Evolutionary conservation across 2,888 invertebrate genomes (phyloP), one percentile per base, ranked within the genome.

Genomic region (Ecdyonurus torrentis): DNA sequence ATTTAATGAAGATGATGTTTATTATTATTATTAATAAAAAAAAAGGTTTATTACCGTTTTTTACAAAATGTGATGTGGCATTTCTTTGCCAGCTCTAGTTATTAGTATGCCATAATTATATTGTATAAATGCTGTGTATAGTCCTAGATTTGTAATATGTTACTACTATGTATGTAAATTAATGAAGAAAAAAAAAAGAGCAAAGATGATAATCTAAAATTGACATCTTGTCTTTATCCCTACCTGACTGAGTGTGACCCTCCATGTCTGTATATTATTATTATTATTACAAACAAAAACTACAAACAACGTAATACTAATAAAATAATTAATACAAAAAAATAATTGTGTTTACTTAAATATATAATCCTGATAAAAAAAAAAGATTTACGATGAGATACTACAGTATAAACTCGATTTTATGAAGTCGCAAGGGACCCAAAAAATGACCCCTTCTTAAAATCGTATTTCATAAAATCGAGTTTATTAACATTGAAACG

Each of bases 71-170:
- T 37, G 37, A 37, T 37, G 37, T 37, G 37, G 37, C 37, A 37
- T 37, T 37, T 10, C 15, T 5, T 37, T 37, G 37, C 37, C 37
- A 37, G 37, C 37, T 37, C 37, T 37, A 37, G 37, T 37, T 37
- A 37, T n/a, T 37, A 37, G 37, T 37, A 10, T 37, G 37, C 37
- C 37, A 37, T n/a, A n/a, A n/a, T 50, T 50, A 18, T 50, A 50
- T 20, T 55, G n/a, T 55, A 22, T 55, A 20, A 55, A 55, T n/a
- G 55, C 55, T 55, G 55, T 55, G 55, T 55, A 55, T 55, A 55
- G 55, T 55, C 55, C 55, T 55, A 55, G 55, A 55, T 55, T 37
- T 37, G 37, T 37, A 37, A 37, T n/a, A 37, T 37, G 37, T 37
- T 37, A 37, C 15, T 37, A 37, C 37, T 10, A 15, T 37, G n/a